phyloP scores from a whole-genome alignment of 1,140 invertebrate genomes.

The Rhagoletis zephyria region DNA sequence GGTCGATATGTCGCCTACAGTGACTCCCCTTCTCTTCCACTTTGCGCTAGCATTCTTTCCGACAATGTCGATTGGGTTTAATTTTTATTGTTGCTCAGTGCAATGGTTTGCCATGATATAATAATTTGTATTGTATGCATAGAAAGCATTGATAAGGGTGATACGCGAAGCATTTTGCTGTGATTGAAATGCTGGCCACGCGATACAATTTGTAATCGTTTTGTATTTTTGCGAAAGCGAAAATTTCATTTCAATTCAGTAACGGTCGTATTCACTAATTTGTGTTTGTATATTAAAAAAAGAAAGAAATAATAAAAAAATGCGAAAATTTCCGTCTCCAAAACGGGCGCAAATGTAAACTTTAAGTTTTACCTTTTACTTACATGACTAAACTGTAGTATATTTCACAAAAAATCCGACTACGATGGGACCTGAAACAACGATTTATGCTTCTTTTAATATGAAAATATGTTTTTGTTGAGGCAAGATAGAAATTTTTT shows the following conservation, averaged over 20 bases:
- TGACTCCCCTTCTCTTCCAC: no score
- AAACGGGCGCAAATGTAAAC: no score
- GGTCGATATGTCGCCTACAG: neutral
- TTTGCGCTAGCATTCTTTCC: neutral
- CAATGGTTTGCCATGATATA: slow-evolving; percentile 8
- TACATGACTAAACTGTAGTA: no score
- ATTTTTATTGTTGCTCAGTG: slow-evolving; percentile 15
- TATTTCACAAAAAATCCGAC: no score
- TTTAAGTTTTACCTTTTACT: no score
- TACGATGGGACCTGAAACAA: no score
- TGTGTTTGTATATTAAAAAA: no score
- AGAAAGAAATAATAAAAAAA: no score
- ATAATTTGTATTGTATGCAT: slow-evolving; percentile 33
- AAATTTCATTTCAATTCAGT: neutral
- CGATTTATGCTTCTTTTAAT: no score
- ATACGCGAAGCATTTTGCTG: slow-evolving; percentile 30
- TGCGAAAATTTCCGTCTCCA: no score
- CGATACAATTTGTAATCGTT: slow-evolving; percentile 32
- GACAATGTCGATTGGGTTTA: neutral
- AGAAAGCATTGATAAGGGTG: slow-evolving; percentile 20
- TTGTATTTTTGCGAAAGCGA: slow-evolving; percentile 29
- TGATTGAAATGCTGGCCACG: slow-evolving; percentile 39
- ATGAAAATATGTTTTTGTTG: no score
- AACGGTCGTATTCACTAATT: neutral
- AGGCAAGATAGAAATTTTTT: no score